Base-by-base conservation (phyloP, 2,888 invertebrate genomes). In the Dolichopus griseipennis region DNA sequence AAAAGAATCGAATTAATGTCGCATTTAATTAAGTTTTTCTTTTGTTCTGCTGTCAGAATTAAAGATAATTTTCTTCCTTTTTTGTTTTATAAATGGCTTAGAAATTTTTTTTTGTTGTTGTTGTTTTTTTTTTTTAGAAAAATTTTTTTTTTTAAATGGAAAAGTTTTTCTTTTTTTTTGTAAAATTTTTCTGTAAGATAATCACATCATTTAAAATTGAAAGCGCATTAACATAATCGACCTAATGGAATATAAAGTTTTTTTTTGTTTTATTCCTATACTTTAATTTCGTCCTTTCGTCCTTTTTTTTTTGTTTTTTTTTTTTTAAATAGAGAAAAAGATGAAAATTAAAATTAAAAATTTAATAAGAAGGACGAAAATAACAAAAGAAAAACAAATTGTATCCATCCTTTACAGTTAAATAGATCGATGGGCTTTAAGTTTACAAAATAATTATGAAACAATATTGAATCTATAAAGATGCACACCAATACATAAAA, bases 161-260 rank as follows among this genome's bases (percentile, higher is more conserved):
- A 52, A 52, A 52, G 15, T 52, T 52, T 52, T n/a, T n/a, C 41
- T 52, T 15, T 18, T n/a, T 52, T 12, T n/a, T n/a, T n/a, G n/a
- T n/a, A n/a, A n/a, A n/a, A n/a, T n/a, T n/a, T n/a, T n/a, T n/a
- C n/a, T n/a, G n/a, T n/a, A n/a, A 18, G 52, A 52, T 52, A 52
- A 52, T 52, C 52, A 52, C 52, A 52, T 52, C 15, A 52, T 52
- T 52, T 52, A 52, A 52, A 52, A 52, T 52, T 52, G 52, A 52
- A 52, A n/a, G 52, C 52, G 52, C 52, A 52, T 52, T 52, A 52
- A 52, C 52, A 52, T 52, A 52, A 52, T 52, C 52, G 52, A 52
- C 52, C 52, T 52, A 52, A 52, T 52, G 52, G 52, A 52, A 52
- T 18, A 52, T 52, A 52, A 52, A 52, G 9, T 52, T n/a, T 52